phyloP scores from a whole-genome alignment of 1,140 invertebrate species.

The Neotoxoptera formosana region DNA sequence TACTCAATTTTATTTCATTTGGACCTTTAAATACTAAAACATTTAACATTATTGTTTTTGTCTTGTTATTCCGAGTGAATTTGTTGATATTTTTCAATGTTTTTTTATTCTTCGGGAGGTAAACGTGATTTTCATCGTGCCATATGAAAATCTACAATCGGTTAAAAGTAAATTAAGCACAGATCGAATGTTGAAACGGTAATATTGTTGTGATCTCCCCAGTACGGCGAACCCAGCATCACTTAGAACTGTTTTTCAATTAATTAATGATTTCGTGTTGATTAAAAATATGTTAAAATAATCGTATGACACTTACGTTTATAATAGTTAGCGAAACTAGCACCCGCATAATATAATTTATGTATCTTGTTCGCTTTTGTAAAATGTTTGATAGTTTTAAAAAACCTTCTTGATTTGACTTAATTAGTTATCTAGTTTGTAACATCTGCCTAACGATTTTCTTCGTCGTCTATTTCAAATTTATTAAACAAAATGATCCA shows the following conservation, averaged over 20 bases:
- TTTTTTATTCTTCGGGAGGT: not conserved
- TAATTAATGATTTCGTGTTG: not conserved
- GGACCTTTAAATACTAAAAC: not conserved
- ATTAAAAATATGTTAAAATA: not conserved
- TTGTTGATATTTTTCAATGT: not conserved
- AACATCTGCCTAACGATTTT: not conserved
- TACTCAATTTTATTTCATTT: not conserved
- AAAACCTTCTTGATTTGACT: not conserved
- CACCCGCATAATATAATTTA: not conserved
- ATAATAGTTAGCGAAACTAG: not conserved
- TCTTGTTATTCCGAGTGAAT: not conserved
- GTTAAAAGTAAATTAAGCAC: not conserved
- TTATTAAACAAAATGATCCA: slow-evolving; percentile 6
- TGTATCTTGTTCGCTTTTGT: not conserved
- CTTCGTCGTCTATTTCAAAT: not conserved
- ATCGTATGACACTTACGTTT: not conserved
- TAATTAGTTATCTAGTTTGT: not conserved
- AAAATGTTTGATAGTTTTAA: not conserved
- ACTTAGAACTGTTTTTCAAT: not conserved
- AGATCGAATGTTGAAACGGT: not conserved
- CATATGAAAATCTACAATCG: not conserved
- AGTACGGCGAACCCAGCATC: not conserved
- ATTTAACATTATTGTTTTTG: not conserved
- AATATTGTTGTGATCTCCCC: not conserved
- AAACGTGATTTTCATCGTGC: not conserved